Percentiles rank a stretch among this genome's conserved stretches.
Evolutionary conservation across 1,140 invertebrate genomes (phyloP).

Genomic region (Drosophila punjabiensis): DNA sequence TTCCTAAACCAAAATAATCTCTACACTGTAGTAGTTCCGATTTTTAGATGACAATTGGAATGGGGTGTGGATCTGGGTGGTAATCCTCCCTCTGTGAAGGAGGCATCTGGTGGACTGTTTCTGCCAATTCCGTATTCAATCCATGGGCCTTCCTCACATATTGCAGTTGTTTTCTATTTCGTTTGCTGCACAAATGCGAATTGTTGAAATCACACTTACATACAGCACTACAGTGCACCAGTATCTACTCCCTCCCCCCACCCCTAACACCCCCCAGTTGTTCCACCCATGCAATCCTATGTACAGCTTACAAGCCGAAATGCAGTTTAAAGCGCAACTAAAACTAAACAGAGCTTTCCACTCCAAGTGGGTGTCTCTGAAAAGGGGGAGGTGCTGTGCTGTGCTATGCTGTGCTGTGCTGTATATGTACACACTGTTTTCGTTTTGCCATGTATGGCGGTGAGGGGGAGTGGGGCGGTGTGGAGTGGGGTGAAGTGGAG

Average conservation of each 20-base stretch:
- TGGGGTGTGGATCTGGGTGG: neutral
- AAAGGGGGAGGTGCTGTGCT: slow-evolving; percentile 19
- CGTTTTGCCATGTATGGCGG: slow-evolving; percentile 62
- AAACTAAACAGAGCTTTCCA: slow-evolving; percentile 76
- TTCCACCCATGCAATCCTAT: slow-evolving; percentile 47
- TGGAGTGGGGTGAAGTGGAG: slow-evolving; percentile 1
- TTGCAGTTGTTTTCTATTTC: slow-evolving; percentile 61
- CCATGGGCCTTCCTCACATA: slow-evolving; percentile 28
- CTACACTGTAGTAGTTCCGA: neutral
- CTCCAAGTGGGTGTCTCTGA: slow-evolving; percentile 48
- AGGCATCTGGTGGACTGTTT: neutral
- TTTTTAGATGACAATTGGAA: slow-evolving; percentile 10
- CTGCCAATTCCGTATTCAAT: slow-evolving; percentile 35
- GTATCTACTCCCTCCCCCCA: neutral
- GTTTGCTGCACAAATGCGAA: slow-evolving; percentile 55
- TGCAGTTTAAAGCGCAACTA: slow-evolving; percentile 83
- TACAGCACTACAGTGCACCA: slow-evolving; percentile 4
- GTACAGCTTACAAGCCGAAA: slow-evolving; percentile 71
- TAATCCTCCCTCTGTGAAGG: neutral
- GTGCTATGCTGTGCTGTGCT: slow-evolving; percentile 13
- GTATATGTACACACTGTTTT: slow-evolving; percentile 46
- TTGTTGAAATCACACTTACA: slow-evolving; percentile 34
- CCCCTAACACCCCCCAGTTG: neutral
- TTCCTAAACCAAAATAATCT: neutral
- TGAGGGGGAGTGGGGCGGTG: neutral